Conservation (phyloP, 2,888 invertebrate species). For the Polyommatus iphigenia region DNA sequence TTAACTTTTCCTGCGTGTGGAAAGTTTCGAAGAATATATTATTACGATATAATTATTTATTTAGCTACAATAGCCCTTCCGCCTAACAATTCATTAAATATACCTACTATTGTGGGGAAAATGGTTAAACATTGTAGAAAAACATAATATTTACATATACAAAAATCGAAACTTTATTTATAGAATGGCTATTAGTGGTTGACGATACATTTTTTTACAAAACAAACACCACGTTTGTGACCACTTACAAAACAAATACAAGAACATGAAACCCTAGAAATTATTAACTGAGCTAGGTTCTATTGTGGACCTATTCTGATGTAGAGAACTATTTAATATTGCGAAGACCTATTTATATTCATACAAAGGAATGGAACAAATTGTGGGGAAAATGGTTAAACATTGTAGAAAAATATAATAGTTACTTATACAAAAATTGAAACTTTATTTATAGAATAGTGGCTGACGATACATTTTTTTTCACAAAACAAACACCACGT, state of each 20-base stretch:
- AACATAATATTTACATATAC: neutral
- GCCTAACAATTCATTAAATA: neutral
- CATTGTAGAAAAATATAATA: neutral
- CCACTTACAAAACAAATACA: neutral
- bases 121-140: neutral
- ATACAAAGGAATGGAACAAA: too few relatives aligned
- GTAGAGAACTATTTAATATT: neutral
- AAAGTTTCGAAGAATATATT: too few relatives aligned
- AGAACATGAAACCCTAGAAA: neutral
- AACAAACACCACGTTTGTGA: neutral
- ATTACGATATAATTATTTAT: too few relatives aligned
- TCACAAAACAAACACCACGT: neutral
- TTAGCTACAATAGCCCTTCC: too few relatives aligned
- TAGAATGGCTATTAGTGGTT: neutral
- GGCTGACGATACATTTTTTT: slow-evolving; percentile 3
- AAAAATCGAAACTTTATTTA: slow-evolving; percentile 12
- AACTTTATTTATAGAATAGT: neutral
- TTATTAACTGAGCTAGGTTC: neutral
- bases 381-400: neutral
- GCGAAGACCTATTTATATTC: neutral
- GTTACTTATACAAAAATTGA: neutral
- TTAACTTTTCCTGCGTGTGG: too few relatives aligned
- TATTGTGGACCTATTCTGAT: neutral
- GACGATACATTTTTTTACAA: slow-evolving; percentile 7
- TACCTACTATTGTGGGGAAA: neutral